Base-by-base conservation (phyloP, 2,797 vertebrate genomes). In the Chrysolophus pictus region DNA sequence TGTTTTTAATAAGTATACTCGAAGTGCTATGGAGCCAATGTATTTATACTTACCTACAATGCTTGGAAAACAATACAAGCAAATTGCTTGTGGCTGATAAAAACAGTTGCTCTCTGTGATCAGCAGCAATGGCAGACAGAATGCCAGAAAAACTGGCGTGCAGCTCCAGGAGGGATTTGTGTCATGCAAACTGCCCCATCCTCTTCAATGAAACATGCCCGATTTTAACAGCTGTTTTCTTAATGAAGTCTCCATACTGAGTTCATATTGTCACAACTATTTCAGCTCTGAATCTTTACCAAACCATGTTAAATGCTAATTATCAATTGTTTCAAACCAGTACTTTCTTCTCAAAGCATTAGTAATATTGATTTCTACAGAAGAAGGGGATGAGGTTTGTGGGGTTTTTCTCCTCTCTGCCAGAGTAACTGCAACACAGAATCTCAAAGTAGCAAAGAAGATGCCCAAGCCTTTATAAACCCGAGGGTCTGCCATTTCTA, bases 241-340 rank as follows among this genome's bases (percentile, higher is more conserved):
- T 44, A 62, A 49, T n/a, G 12, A 65, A 24, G 9, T 46, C 42
- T 68, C 14, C 5, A 0, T 24, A 53, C 0, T 5, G 28, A 75
- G 31, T 16, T 39, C 35, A 53, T 19, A 23, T 3, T 19, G 10
- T 23, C 47, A 15, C 74, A 93, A 72, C 18, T 29, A 9, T 67
- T 73, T 76, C 35, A 35, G 29, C 44, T 81, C 75, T 65, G 17
- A 59, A n/a, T 60, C 37, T 78, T 74, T 51, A 76, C 19, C n/a
- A 73, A 60, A 37, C 31, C 31, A 17, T 2, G 12, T 29, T 21
- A 90, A 93, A 62, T 75, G 37, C 28, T 10, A 65, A 35, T 29
- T 28, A 80, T 26, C 53, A 70, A 1, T 33, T 84, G 22, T 35
- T 75, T 82, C 49, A 93, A 55, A 78, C 9, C 1, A 42, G 15